These are phyloP conservation scores for Galendromus occidentalis DNA, from an alignment of 1,140 invertebrate genomes.

Conservation along the genomic window DNA sequence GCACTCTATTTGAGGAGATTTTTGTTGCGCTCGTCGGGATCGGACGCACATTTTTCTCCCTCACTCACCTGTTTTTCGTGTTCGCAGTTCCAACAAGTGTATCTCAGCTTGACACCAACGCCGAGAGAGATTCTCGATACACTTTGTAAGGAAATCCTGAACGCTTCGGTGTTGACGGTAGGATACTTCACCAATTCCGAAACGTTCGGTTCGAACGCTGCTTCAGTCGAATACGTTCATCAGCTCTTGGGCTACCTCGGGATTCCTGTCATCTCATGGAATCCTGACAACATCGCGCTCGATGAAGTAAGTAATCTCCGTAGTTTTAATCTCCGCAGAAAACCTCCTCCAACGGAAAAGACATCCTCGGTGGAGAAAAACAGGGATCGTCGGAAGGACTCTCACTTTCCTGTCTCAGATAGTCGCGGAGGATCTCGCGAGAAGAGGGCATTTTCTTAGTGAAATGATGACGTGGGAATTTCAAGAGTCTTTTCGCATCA, in stretches of 20 bases:
- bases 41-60: too few species aligned
- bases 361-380: background rate
- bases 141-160: slow-evolving; percentile 66
- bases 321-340: slow-evolving; percentile 29
- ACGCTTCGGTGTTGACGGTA: slow-evolving; percentile 68
- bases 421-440: too few species aligned
- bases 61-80: background rate
- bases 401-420: too few species aligned
- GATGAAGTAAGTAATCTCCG: slow-evolving; percentile 39
- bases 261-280: slow-evolving; percentile 75
- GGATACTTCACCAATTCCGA: slow-evolving; percentile 84
- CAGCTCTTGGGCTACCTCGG: slow-evolving; percentile 65
- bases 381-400: background rate
- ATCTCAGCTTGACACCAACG: slow-evolving; percentile 39
- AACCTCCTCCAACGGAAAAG: background rate
- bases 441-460: too few species aligned
- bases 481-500: too few species aligned
- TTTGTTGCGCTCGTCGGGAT: too few species aligned
- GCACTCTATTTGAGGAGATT: too few species aligned
- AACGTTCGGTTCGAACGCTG: slow-evolving; percentile 61
- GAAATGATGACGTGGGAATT: too few species aligned
- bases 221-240: slow-evolving; percentile 76
- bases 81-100: background rate
- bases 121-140: slow-evolving; percentile 43
- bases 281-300: slow-evolving; percentile 73